Base-by-base conservation (phyloP, 2,888 invertebrate species). In the Panzeria rudis region DNA sequence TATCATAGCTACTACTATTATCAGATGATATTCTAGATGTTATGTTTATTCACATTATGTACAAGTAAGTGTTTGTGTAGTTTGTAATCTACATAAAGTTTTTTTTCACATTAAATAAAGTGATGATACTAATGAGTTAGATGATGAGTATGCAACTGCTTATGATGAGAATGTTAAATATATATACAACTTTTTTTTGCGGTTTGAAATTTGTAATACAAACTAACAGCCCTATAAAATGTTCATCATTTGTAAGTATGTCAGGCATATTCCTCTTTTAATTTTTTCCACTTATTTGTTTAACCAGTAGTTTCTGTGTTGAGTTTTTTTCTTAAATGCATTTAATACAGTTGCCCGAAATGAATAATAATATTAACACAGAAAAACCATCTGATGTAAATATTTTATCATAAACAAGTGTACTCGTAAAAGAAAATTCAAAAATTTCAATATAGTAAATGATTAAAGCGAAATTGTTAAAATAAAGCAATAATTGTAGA, bases 91-190 rank as follows among this genome's bases (percentile, higher is more conserved):
- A 35, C 38, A 52, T 62, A 62, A 47, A 76, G 38, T 35, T 38
- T 52, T 64, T 17, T 15, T 23, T 29, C 29, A 62, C 61, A 54
- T 62, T 59, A 72, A 62, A 69, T 73, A 79, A 69, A 79, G 75
- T 62, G 79, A 77, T 80, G 72, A 44, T 78, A 69, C 56, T 84
- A 81, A 81, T 81, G 77, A 81, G 79, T 79, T 79, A 73, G 66
- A 62, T 72, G 52, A 62, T 62, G 68, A 62, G 61, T 5, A 68
- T 68, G 15, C 47, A 64, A 69, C 68, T 75, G 38, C 41, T 75
- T 68, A 29, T 64, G 59, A 64, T 52, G 59, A 66, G 56, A 50
- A 69, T 71, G 23, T 50, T 50, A 50, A 44, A 64, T 50, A 35
- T 44, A 8, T 1, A 5, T 9, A 17, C 3, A 44, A 1, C 0